Evolutionary conservation across 1,140 invertebrate species (phyloP), one percentile per base, ranked within the genome.

Genomic region (Panagrolaimus sp.): DNA sequence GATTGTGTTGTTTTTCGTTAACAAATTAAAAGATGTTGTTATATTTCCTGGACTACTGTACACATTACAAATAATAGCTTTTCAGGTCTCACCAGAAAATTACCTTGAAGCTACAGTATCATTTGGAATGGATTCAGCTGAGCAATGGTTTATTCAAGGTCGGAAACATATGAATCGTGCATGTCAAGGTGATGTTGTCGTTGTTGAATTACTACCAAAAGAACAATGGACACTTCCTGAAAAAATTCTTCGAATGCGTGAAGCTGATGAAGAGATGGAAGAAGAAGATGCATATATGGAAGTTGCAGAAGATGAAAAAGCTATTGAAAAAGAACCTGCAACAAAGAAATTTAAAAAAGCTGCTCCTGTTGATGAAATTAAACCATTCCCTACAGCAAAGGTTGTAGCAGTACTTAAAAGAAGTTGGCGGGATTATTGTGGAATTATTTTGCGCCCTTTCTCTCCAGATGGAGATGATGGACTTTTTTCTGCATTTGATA

Each of bases 161-260:
- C 20, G 38, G 9, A 25, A 43, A 57, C 16, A 65, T 51, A 76
- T 76, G 77, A 99, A 99, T 84, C 87, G 96, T 66, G 92, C 93
- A n/a, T 89, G 98, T 4, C 91, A 98, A 84, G 93, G 92, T 31
- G 96, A 99, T 84, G 86, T 89, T 68, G 94, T 99, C 13, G 95
- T 92, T 11, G 84, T 98, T 67, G 89, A 96, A 85, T 84, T 99
- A 16, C 87, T 98, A 27, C 91, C 92, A 1, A 88, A 97, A 85
- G 87, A 88, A 53, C 85, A 97, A 79, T 99, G 96, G 96, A 89
- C 89, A 63, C 85, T 88, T 42, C 89, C 93, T 20, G 90, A 90
- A 64, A 78, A 84, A 70, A 84, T 81, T 76, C 84, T 78, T 57
- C 71, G 79, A 47, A 77, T 76, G 74, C 81, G 84, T 27, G 84